Evolutionary conservation across 2,888 invertebrate genomes (phyloP).

Genomic region (Serrognathus titanus): DNA sequence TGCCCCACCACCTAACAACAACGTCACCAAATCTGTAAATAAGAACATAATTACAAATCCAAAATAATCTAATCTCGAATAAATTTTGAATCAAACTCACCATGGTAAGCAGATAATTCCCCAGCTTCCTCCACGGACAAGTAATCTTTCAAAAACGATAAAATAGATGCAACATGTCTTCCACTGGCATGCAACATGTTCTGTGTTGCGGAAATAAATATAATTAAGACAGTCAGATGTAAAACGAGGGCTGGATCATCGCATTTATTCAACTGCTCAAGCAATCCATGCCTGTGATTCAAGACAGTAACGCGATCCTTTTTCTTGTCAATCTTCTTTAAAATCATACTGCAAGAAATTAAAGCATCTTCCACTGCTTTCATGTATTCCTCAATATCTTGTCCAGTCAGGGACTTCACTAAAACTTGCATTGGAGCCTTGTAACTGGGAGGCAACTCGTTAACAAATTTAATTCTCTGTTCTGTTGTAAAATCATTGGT

Average conservation of each 20-base stretch:
- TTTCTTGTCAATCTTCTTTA: constrained; percentile 88
- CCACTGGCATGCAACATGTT: constrained; percentile 90
- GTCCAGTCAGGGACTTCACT: constrained; percentile 66
- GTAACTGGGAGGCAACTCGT: constrained; percentile 66
- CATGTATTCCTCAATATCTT: constrained; percentile 76
- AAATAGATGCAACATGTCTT: constrained; percentile 80
- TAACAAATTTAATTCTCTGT: constrained; percentile 67
- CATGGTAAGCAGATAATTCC: constrained; percentile 71
- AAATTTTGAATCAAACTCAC: constrained; percentile 51
- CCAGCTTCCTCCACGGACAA: constrained; percentile 64
- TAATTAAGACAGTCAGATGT: constrained; percentile 71
- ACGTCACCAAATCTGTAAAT: constrained; percentile 62
- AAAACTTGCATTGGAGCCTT: constrained; percentile 63
- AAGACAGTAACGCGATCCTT: constrained; percentile 74
- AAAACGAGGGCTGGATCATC: constrained; percentile 75
- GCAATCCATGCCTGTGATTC: constrained; percentile 76
- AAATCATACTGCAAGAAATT: constrained; percentile 69
- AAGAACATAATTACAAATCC: constrained; percentile 18
- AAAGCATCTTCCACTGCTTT: constrained; percentile 70
- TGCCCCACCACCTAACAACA: constrained; percentile 55
- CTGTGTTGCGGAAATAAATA: constrained; percentile 78
- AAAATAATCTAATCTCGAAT: not conserved
- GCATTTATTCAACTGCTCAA: constrained; percentile 71
- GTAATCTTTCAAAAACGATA: constrained; percentile 68
- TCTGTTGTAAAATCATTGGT: constrained; percentile 60